Evolutionary conservation across 2,888 invertebrate species (phyloP), one percentile per base, ranked within the genome.

Genomic region (Tenthredo livida): DNA sequence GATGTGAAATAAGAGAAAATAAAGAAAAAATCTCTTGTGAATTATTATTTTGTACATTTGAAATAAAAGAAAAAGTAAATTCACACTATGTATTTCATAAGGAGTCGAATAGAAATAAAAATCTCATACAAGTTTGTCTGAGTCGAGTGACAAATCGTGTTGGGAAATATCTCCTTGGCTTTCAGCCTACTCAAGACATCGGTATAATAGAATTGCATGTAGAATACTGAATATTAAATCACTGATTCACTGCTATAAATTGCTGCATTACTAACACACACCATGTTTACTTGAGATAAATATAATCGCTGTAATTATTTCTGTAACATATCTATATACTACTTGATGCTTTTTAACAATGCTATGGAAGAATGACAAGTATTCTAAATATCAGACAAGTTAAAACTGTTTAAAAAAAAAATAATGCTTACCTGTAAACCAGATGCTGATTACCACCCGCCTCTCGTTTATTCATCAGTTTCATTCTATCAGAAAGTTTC

Each of bases 401-500:
- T 43, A 10, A 43, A 50, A 75, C 2, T 25, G 33, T 33, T 9
- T 1, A 29, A 12, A 21, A n/a, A 1, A 54, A 6, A 54, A 54
- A 29, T 12, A 43, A 84, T 17, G 2, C 82, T 72, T 9, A 58
- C 85, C 92, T 92, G 73, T 92, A 92, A 86, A 92, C 88, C 4
- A 87, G 65, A 33, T 67, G 83, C 15, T 70, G 17, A 67, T 83
- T 50, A 2, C 43, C 61, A 40, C 77, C 25, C 21, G 33, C 3
- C n/a, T 91, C 90, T 43, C 91, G 89, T 43, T 87, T 86, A 12
- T 86, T 85, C 0, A 92, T 87, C n/a, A 89, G 86, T 43, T 84
- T 77, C 61, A 88, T 89, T 54, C 91, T 89, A 3, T 89, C 88
- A 7, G 88, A 85, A 58, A 93, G 91, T 7, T 88, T 89, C 0